phyloP scores from a whole-genome alignment of 2,888 invertebrate species.

The Caenorhabditis imperialis region DNA sequence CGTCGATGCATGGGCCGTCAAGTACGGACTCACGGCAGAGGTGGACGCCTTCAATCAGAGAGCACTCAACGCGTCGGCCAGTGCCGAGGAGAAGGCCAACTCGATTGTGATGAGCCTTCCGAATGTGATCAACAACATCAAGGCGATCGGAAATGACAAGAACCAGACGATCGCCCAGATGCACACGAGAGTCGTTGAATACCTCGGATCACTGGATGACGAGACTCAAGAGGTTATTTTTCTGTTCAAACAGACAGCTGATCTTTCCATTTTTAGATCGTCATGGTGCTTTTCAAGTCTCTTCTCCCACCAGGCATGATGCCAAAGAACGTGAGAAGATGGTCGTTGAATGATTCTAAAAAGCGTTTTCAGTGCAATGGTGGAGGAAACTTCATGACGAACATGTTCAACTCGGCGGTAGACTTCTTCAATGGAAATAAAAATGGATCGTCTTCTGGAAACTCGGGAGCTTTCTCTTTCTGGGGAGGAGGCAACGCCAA shows the following conservation, averaged over 20 bases:
- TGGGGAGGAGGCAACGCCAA: slow-evolving; percentile 8
- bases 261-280: slow-evolving; percentile 38
- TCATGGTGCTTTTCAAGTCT: slow-evolving; percentile 27
- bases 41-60: slow-evolving; percentile 38
- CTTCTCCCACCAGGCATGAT: slow-evolving; percentile 38
- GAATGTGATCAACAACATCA: slow-evolving; percentile 43
- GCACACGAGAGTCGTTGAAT: slow-evolving; percentile 25
- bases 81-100: slow-evolving; percentile 32
- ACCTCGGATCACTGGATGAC: slow-evolving; percentile 35
- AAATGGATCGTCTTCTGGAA: neutral
- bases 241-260: no score
- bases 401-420: slow-evolving; percentile 16
- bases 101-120: slow-evolving; percentile 34
- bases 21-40: slow-evolving; percentile 31
- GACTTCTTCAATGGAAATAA: slow-evolving; percentile 29
- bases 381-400: slow-evolving; percentile 15
- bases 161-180: slow-evolving; percentile 38
- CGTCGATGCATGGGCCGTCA: slow-evolving; percentile 35
- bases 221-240: slow-evolving; percentile 29
- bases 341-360: no score
- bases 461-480: neutral
- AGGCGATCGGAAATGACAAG: slow-evolving; percentile 35
- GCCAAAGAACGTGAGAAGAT: no score
- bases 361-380: slow-evolving; percentile 26
- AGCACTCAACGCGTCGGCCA: slow-evolving; percentile 9